Conservation (phyloP, 2,113 vertebrate species). For the Naja naja region DNA sequence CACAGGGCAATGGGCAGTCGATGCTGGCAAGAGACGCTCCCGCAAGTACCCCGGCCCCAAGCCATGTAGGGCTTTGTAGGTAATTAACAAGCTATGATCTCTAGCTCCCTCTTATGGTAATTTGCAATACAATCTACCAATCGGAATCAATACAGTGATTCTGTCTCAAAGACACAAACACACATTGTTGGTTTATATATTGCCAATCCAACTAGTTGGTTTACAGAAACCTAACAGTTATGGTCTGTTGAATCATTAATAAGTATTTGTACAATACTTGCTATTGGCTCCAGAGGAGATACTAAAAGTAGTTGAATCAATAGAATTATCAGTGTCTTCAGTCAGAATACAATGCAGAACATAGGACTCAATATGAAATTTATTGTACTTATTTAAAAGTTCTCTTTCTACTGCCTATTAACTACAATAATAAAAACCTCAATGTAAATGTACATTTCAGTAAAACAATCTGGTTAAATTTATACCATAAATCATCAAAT, state of each 20-base stretch:
- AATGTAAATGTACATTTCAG: background rate
- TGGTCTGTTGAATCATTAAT: conserved; percentile 23
- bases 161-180: too few species aligned
- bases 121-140: too few species aligned
- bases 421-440: background rate
- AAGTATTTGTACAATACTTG: conserved; percentile 5
- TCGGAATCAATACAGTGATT: too few species aligned
- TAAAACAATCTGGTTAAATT: background rate
- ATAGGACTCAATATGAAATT: background rate
- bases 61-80: too few species aligned
- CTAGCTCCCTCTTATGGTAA: too few species aligned
- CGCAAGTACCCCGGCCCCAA: too few species aligned
- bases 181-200: too few species aligned
- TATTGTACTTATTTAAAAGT: background rate
- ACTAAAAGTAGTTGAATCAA: conserved; percentile 31
- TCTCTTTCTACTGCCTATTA: background rate
- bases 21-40: too few species aligned
- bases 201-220: too few species aligned
- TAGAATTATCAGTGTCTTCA: conserved; percentile 13
- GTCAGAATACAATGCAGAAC: rapidly evolving
- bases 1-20: too few species aligned
- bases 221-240: too few species aligned
- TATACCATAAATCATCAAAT: background rate
- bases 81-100: too few species aligned
- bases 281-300: conserved; percentile 22